phyloP scores from a whole-genome alignment of 2,888 invertebrate species.

The Thecocarcelia acutangulata region DNA sequence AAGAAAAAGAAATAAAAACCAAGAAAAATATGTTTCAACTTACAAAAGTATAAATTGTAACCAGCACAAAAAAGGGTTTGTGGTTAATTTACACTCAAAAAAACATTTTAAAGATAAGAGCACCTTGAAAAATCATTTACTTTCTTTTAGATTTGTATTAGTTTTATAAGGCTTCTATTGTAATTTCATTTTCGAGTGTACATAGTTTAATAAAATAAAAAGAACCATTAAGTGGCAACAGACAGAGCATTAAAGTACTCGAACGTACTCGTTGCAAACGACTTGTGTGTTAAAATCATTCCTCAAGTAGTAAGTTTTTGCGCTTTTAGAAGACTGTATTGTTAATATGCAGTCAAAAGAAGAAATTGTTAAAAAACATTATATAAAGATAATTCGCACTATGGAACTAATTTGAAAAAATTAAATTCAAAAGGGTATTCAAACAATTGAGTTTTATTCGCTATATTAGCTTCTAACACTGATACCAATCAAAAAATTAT shows the following conservation, averaged over 20 bases:
- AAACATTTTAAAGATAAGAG: background rate
- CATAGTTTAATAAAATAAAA: constrained; percentile 43
- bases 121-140: too few species aligned
- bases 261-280: constrained; percentile 56
- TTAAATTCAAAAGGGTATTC: background rate
- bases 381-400: constrained; percentile 50
- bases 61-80: constrained; percentile 56
- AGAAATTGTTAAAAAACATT: constrained; percentile 45
- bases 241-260: constrained; percentile 56
- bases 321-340: constrained; percentile 40
- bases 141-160: too few species aligned
- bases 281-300: constrained; percentile 59
- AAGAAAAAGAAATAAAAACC: constrained; percentile 22
- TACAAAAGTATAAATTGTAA: constrained; percentile 51
- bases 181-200: constrained; percentile 31
- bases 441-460: too few species aligned
- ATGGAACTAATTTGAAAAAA: constrained; percentile 15
- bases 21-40: constrained; percentile 55
- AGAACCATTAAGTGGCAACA: constrained; percentile 55
- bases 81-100: constrained; percentile 52
- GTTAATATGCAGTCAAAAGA: constrained; percentile 47
- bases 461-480: too few species aligned
- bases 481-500: too few species aligned
- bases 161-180: too few species aligned
- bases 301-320: constrained; percentile 50